phyloP scores from a whole-genome alignment of 2,888 invertebrate genomes.

The Ectobius pallidus region DNA sequence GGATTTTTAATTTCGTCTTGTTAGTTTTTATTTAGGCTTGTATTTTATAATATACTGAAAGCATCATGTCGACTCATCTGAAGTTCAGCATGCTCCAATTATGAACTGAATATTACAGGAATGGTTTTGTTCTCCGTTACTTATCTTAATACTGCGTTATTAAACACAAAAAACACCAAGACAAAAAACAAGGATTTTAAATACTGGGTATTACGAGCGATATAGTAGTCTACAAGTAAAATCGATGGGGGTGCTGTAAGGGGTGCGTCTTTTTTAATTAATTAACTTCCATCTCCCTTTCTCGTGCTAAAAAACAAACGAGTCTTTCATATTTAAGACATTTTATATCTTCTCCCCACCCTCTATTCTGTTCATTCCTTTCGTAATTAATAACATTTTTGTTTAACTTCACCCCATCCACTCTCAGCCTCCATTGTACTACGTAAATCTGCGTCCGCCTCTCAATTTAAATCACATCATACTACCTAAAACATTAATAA shows the following conservation, averaged over 20 bases:
- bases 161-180: background rate
- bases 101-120: too few species aligned
- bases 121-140: background rate
- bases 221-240: background rate
- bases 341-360: constrained; percentile 32
- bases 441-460: constrained; percentile 28
- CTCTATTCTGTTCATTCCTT: constrained; percentile 39
- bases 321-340: constrained; percentile 42
- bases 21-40: too few species aligned
- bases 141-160: constrained; percentile 4
- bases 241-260: constrained; percentile 11
- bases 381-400: constrained; percentile 42
- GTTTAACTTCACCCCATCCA: constrained; percentile 29
- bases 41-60: too few species aligned
- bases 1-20: too few species aligned
- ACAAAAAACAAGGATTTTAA: background rate
- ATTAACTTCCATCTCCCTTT: constrained; percentile 38
- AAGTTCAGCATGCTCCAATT: too few species aligned
- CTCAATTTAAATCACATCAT: constrained; percentile 22
- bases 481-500: constrained; percentile 14
- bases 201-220: constrained; percentile 1
- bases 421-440: background rate
- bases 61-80: too few species aligned
- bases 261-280: constrained; percentile 41
- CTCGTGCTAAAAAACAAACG: constrained; percentile 35